Evolutionary conservation across 2,797 vertebrate species (phyloP).

Genomic region (Clarias platycephalus): DNA sequence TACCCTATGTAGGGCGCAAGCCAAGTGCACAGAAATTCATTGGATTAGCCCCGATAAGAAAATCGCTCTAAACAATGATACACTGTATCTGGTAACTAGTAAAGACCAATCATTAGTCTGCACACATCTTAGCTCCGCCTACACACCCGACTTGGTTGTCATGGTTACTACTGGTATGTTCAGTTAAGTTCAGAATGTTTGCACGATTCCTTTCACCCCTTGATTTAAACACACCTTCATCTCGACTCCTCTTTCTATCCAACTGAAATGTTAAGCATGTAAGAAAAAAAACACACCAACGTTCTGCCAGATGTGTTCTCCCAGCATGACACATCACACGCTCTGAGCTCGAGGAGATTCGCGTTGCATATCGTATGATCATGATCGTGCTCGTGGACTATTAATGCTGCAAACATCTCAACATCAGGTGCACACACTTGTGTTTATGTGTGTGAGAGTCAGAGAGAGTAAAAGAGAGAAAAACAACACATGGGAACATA

Average conservation of each 20-base stretch:
- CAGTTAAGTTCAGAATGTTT: too few relatives aligned
- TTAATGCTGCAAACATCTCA: constrained; percentile 8
- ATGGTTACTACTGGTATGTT: constrained; percentile 2
- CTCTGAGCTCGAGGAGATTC: neutral
- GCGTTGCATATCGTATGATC: neutral
- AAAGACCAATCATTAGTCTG: neutral
- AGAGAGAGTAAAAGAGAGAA: neutral
- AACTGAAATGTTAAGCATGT: neutral
- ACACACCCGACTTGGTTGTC: neutral
- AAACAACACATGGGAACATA: neutral
- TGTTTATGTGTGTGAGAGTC: neutral
- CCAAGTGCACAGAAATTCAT: neutral
- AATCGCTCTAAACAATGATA: neutral
- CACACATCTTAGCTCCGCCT: neutral
- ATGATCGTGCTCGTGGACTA: neutral
- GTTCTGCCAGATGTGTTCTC: neutral
- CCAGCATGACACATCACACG: constrained; percentile 30
- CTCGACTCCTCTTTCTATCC: neutral
- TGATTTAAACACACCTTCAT: neutral
- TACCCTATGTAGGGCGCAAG: neutral
- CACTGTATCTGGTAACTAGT: neutral
- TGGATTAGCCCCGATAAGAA: neutral
- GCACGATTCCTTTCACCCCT: too few relatives aligned
- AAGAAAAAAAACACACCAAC: neutral
- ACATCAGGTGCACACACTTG: neutral